These are phyloP conservation scores for Ochropleura leucogaster DNA, from an alignment of 2,888 invertebrate genomes.

Conservation along the genomic window DNA sequence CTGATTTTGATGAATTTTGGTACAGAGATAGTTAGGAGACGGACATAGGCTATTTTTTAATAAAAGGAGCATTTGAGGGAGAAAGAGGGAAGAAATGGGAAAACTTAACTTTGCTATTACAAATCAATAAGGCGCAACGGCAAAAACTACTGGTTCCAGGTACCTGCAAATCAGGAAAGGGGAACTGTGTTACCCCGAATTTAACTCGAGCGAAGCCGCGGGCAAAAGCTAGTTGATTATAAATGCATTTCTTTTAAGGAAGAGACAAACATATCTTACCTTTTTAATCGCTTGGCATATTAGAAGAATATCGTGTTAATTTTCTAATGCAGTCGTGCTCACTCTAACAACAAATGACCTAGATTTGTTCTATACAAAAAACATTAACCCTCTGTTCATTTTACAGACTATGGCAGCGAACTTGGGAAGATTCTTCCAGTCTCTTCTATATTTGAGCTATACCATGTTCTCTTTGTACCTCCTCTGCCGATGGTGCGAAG, in stretches of 20 bases:
- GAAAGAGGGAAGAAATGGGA: too few relatives aligned
- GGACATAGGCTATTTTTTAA: too few relatives aligned
- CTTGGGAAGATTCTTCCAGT: constrained; percentile 80
- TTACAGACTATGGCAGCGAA: constrained; percentile 78
- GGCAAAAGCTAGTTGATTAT: too few relatives aligned
- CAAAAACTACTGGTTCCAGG: too few relatives aligned
- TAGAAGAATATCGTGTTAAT: not conserved
- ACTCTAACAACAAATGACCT: not conserved
- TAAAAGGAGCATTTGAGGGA: too few relatives aligned
- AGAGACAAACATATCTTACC: not conserved
- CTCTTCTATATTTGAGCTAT: constrained; percentile 80
- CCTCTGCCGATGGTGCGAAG: constrained; percentile 85
- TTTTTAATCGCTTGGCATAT: not conserved
- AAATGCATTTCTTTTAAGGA: not conserved
- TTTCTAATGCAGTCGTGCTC: not conserved
- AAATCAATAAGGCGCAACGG: too few relatives aligned
- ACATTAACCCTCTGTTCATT: not conserved
- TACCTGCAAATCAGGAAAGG: too few relatives aligned
- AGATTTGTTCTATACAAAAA: not conserved
- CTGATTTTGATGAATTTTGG: too few relatives aligned
- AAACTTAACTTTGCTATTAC: too few relatives aligned
- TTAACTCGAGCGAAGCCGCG: too few relatives aligned
- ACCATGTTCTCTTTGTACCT: constrained; percentile 82
- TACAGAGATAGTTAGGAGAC: too few relatives aligned
- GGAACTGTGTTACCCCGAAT: too few relatives aligned